These are phyloP conservation scores for Oedothorax gibbosus DNA, from an alignment of 1,140 invertebrate genomes.

Conservation along the genomic window DNA sequence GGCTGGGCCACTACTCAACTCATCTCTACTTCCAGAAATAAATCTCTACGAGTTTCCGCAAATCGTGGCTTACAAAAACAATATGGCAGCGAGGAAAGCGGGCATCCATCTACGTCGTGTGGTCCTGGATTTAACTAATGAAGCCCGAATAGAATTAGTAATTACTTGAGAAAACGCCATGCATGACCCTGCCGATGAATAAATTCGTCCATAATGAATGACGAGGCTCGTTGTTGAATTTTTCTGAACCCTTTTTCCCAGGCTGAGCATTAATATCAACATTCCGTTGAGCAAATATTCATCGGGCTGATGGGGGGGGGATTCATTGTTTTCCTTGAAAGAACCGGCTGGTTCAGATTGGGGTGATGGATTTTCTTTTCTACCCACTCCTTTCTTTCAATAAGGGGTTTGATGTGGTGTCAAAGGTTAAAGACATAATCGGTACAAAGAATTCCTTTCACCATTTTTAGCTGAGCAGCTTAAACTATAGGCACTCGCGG, in stretches of 20 bases:
- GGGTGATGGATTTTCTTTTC: no score
- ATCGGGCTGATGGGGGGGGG: no score
- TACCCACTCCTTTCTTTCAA: no score
- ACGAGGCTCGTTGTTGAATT: neutral
- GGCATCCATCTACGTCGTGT: neutral
- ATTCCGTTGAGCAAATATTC: neutral
- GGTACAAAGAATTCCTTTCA: no score
- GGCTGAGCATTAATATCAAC: neutral
- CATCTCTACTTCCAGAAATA: neutral
- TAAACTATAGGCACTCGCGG: no score
- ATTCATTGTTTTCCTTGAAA: no score
- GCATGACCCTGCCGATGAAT: neutral
- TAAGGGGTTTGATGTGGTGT: no score
- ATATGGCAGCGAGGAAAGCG: neutral
- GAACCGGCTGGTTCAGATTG: no score
- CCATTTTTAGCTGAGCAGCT: no score
- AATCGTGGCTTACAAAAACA: neutral
- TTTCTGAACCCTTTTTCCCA: neutral
- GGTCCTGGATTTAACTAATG: slow-evolving; percentile 7
- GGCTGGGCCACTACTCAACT: no score
- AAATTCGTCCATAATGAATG: slow-evolving; percentile 7
- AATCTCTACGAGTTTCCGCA: neutral
- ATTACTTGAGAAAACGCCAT: neutral
- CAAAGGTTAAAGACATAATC: no score
- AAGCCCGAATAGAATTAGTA: slow-evolving; percentile 14